A percentile compares a stretch with the other conserved stretches of the same genome.
Evolutionary conservation across 2,888 invertebrate species (phyloP).

Genomic region (Podotricha telesiphe): DNA sequence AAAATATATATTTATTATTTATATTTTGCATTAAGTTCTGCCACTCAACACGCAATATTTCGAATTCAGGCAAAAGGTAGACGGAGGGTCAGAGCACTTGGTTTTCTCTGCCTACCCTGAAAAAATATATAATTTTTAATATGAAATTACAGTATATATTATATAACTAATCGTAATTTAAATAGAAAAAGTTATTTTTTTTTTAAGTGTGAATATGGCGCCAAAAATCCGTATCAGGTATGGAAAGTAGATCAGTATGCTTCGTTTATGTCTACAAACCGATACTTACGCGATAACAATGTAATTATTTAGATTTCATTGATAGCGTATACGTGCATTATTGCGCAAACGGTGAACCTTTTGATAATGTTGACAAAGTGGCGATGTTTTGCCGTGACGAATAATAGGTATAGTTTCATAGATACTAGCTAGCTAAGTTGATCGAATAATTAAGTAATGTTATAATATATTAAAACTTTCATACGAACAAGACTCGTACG

Average conservation of each 20-base stretch:
- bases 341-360: conserved; percentile 30
- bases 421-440: no score
- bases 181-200: not conserved
- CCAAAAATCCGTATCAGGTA: conserved; percentile 67
- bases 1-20: not conserved
- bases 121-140: no score
- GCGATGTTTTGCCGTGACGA: conserved; percentile 25
- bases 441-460: no score
- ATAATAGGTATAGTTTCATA: not conserved
- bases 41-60: no score
- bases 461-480: no score
- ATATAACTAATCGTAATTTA: not conserved
- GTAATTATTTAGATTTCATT: conserved; percentile 46
- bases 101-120: no score
- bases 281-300: conserved; percentile 59
- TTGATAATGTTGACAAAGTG: conserved; percentile 35
- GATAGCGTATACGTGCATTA: conserved; percentile 50
- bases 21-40: no score
- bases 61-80: no score
- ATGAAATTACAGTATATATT: not conserved
- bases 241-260: conserved; percentile 66
- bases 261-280: conserved; percentile 51
- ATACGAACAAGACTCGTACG: no score
- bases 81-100: no score
- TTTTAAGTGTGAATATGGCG: conserved; percentile 50